phyloP scores from a whole-genome alignment of 2,888 invertebrate genomes.

The Acanthosepion lycidas region DNA sequence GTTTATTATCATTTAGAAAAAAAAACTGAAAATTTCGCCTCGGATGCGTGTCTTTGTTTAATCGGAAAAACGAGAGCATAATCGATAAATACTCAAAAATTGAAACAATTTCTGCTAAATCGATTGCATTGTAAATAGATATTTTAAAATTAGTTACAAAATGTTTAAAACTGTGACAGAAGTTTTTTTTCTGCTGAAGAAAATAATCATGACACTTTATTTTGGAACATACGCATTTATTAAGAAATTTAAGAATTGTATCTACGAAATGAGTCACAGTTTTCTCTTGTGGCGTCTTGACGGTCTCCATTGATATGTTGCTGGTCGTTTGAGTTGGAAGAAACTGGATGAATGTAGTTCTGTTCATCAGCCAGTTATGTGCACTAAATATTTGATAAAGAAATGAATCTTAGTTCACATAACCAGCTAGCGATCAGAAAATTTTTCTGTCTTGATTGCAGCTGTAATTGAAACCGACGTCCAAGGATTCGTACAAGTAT shows the following conservation, averaged over 20 bases:
- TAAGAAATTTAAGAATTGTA: neutral
- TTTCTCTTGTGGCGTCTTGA: neutral
- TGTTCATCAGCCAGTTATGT: conserved; percentile 47
- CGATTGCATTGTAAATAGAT: no score
- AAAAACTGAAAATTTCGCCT: no score
- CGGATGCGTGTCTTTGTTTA: no score
- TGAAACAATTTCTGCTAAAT: no score
- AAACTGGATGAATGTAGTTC: neutral
- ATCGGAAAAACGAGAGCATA: no score
- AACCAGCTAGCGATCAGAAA: conserved; percentile 44
- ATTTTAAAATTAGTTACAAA: no score
- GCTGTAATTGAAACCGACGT: neutral
- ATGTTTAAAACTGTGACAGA: no score
- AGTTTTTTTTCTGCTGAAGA: no score
- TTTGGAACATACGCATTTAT: neutral
- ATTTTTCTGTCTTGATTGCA: neutral
- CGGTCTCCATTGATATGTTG: neutral
- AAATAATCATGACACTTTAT: no score
- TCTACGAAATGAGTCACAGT: neutral
- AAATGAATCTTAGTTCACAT: conserved; percentile 47
- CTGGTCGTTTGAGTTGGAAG: neutral
- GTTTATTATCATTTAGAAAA: no score
- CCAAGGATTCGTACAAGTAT: no score
- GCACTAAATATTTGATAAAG: conserved; percentile 47
- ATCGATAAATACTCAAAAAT: no score